Base-by-base conservation (phyloP, 2,888 invertebrate genomes). In the Trachelus iudaicus region DNA sequence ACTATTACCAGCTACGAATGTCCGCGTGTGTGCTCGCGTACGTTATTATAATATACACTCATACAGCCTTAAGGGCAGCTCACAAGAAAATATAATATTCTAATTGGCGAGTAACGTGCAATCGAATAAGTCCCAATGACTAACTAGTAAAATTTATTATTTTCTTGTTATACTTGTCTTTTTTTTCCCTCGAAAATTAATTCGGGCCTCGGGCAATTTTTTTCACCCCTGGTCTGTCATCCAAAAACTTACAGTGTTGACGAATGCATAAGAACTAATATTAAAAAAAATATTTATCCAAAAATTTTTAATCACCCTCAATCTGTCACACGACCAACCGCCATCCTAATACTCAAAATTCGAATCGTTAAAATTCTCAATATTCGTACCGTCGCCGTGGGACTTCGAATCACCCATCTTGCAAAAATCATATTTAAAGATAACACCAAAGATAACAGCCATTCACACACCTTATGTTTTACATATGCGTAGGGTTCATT, bases 401-500 rank as follows among this genome's bases (percentile, higher is more conserved):
- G 15, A 40, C 15, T 40, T 40, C 40, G 23, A 23, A 9, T 23
- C 6, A 1, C 23, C 15, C 23, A 1, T 6, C 6, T 2, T 40
- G 1, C 15, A 56, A 56, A 23, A 56, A 15, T 11, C 9, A 71
- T 71, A 6, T 11, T 30, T 30, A 56, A 23, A 23, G 23, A 56
- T 23, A 40, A 30, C 31, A 9, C 12, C 31, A 40, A 23, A 6
- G 40, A 40, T 56, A 56, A 69, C 11, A n/a, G 2, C 12, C 71
- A 77, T 81, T 81, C 78, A 76, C 80, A 82, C 79, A 80, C 76
- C 78, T 81, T 82, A 81, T 80, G 86, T 78, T 81, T 85, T 86
- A 86, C 87, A 56, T 56, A 56, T 56, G 40, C 40, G 79, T 87
- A 87, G 84, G 83, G 85, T 89, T 83, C 82, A 86, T 83, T 87